Evolutionary conservation across 2,797 vertebrate species (phyloP).

Genomic region (Peromyscus eremicus): DNA sequence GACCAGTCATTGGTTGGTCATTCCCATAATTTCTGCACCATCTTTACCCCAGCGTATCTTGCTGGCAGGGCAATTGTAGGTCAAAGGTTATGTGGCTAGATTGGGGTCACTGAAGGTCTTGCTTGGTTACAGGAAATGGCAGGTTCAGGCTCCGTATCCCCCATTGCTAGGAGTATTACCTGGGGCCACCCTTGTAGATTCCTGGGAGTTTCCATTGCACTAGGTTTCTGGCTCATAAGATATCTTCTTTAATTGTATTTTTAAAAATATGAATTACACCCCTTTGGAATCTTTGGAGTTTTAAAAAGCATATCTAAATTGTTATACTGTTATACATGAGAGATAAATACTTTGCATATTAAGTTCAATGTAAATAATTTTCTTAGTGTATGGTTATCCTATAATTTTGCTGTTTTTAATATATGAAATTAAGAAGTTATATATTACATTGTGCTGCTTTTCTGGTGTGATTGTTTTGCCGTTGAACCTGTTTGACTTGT

Average conservation of each 20-base stretch:
- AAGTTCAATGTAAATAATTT: slow-evolving; percentile 42
- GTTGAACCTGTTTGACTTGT: slow-evolving; percentile 34
- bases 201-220: neutral
- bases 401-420: slow-evolving; percentile 60
- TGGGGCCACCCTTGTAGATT: neutral
- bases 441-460: neutral
- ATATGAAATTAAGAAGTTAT: neutral
- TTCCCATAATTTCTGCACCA: neutral
- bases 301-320: slow-evolving; percentile 16
- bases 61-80: neutral
- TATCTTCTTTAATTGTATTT: slow-evolving; percentile 11
- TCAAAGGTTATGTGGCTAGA: neutral
- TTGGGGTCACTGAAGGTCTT: neutral
- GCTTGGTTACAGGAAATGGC: neutral
- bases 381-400: neutral
- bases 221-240: neutral
- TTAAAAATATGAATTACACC: neutral
- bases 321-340: neutral
- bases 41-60: neutral
- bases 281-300: neutral
- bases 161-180: neutral
- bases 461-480: slow-evolving; percentile 32
- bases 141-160: neutral
- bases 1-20: neutral
- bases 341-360: neutral